Base-by-base conservation (phyloP, 1,140 invertebrate genomes). In the Diorhabda carinulata region DNA sequence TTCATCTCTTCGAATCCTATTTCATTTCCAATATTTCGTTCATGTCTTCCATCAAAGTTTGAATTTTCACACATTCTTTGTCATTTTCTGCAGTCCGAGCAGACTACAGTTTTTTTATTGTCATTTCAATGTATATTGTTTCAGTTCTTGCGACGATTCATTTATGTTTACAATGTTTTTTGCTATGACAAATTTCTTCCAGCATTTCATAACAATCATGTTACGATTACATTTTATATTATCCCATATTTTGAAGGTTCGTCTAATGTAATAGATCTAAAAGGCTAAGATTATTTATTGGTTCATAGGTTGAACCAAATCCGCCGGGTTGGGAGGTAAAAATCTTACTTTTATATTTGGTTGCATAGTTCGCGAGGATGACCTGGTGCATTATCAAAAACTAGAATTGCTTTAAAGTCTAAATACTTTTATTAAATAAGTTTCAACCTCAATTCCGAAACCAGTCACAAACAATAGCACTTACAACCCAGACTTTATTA, bases 321-420 rank as follows among this genome's bases (percentile, higher is more conserved):
- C 68, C 67, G 78, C 80, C 66, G 76, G 78, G 69, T 81, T 79
- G 57, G 73, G 73, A 61, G 77, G 73, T 61, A 81, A 66, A 61
- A 77, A 79, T 56, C 73, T 68, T 44, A 80, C 70, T 73, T 73
- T 44, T 10, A 78, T 72, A 59, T 70, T 65, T 56, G 67, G 70
- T 70, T 64, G 58, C 57, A 63, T 57, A 10, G 60, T 52, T 52
- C 2, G 5, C 9, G 25, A 43, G 70, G 67, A 61, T 73, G 74
- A 59, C 70, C 58, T 61, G 72, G 70, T 58, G 67, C 71, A 70
- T 83, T 84, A 71, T 84, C 82, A 10, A 83, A 43, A 61, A 84
- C 68, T 43, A 85, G 70, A 65, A 78, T 61, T 62, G 65, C 75
- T 68, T 71, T 78, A 56, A 56, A 63, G 40, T n/a, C 43, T 44